Evolutionary conservation across 1,140 invertebrate species (phyloP).

Genomic region (Phymorhynchus buccinoides): DNA sequence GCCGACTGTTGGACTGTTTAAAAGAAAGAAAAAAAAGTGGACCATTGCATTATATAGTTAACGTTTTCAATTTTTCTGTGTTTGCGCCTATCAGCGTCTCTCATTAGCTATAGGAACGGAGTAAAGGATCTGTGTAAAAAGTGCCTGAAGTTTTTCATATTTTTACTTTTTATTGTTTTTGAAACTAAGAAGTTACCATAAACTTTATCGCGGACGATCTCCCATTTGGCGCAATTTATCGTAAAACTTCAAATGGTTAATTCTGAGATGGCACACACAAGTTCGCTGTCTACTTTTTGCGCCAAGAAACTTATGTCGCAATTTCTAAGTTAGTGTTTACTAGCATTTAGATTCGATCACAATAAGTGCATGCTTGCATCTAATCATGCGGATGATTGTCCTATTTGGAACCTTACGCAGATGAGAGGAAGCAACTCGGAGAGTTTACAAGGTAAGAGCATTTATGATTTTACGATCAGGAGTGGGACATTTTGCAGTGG

Average conservation of each 20-base stretch:
- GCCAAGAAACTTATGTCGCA: not conserved
- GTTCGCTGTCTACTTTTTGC: slow-evolving; percentile 15
- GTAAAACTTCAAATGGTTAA: not conserved
- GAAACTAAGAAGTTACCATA: too few relatives aligned
- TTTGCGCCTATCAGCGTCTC: too few relatives aligned
- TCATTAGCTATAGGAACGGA: too few relatives aligned
- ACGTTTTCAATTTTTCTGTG: too few relatives aligned
- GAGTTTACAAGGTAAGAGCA: slow-evolving; percentile 1
- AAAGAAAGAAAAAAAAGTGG: too few relatives aligned
- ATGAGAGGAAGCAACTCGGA: slow-evolving; percentile 20
- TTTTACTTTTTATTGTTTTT: too few relatives aligned
- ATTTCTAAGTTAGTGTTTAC: not conserved
- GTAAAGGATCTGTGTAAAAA: too few relatives aligned
- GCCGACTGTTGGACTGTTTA: too few relatives aligned
- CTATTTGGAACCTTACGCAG: not conserved
- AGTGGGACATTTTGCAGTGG: not conserved
- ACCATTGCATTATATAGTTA: too few relatives aligned
- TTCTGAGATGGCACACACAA: not conserved
- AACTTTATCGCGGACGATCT: not conserved
- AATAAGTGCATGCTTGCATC: not conserved
- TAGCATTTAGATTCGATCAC: not conserved
- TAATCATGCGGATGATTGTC: not conserved
- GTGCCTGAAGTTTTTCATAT: too few relatives aligned
- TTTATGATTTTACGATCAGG: not conserved
- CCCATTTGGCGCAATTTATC: not conserved